Percentiles rank a stretch among this genome's conserved stretches.
These are phyloP conservation scores for Drosophila leonis DNA, from an alignment of 2,888 invertebrate species.

Conservation along the genomic window DNA sequence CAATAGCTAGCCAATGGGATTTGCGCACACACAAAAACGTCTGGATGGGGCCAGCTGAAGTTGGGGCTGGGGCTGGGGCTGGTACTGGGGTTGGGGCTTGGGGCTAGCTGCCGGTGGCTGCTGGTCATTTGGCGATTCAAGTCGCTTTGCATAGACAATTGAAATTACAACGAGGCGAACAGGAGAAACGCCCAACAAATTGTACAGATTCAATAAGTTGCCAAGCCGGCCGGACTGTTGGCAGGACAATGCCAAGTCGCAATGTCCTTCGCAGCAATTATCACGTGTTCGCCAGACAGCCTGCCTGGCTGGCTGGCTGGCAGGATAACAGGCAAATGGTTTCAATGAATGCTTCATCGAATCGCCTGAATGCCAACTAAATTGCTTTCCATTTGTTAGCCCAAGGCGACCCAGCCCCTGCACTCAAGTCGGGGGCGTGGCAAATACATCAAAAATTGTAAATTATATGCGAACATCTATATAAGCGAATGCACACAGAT, in stretches of 20 bases:
- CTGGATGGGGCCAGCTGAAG: not conserved
- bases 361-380: constrained; percentile 60
- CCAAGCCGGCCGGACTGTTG: constrained; percentile 2
- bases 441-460: constrained; percentile 37
- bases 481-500: not conserved
- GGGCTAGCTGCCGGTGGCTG: constrained; percentile 6
- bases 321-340: constrained; percentile 31
- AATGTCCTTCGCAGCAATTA: constrained; percentile 59
- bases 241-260: constrained; percentile 26
- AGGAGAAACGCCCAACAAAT: constrained; percentile 62
- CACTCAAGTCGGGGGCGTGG: constrained; percentile 20
- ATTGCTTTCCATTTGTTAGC: constrained; percentile 56
- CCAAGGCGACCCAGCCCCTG: constrained; percentile 10
- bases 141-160: constrained; percentile 77
- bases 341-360: constrained; percentile 51
- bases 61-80: not conserved
- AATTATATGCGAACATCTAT: constrained; percentile 30
- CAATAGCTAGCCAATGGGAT: constrained; percentile 55
- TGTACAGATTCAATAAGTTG: constrained; percentile 77
- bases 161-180: constrained; percentile 58
- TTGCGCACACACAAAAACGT: constrained; percentile 21
- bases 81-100: not conserved
- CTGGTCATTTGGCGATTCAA: constrained; percentile 76
- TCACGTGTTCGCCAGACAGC: constrained; percentile 52
- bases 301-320: constrained; percentile 1